Conservation (phyloP, 2,113 vertebrate species). For the Bolborhynchus lineola region DNA sequence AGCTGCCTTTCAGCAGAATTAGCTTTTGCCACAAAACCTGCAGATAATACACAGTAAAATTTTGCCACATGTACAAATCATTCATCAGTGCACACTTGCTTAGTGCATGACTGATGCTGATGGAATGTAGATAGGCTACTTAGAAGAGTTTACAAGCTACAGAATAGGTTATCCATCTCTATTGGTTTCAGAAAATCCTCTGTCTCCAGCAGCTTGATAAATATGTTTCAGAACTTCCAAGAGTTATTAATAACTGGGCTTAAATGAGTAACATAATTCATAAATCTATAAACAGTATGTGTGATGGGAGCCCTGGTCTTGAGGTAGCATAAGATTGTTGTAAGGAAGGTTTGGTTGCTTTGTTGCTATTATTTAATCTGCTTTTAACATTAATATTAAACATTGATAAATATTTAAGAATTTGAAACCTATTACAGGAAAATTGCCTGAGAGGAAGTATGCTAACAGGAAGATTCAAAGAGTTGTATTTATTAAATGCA, state of each 20-base stretch:
- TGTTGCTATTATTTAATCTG: neutral
- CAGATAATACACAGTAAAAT: conserved; percentile 41
- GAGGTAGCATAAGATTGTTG: neutral
- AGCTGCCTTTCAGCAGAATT: conserved; percentile 21
- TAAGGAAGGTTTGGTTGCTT: conserved; percentile 11
- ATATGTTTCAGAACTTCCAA: conserved; percentile 30
- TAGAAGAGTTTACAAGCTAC: conserved; percentile 39
- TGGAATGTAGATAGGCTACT: conserved; percentile 58
- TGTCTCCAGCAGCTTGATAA: conserved; percentile 11
- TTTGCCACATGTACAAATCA: conserved; percentile 59
- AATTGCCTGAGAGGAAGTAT: neutral
- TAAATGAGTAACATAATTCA: neutral
- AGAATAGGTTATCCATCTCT: conserved; percentile 29
- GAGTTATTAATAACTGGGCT: conserved; percentile 17
- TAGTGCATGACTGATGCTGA: conserved; percentile 44
- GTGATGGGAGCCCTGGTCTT: neutral
- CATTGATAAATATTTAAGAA: conserved; percentile 41
- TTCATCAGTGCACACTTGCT: conserved; percentile 28
- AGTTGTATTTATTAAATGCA: neutral
- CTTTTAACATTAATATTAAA: conserved; percentile 46
- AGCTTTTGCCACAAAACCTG: conserved; percentile 15
- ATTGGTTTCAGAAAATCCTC: neutral
- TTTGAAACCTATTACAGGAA: neutral
- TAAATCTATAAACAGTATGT: neutral
- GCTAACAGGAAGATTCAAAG: neutral